These are phyloP conservation scores for Phyto melanocephala DNA, from an alignment of 2,888 invertebrate genomes.

Conservation along the genomic window DNA sequence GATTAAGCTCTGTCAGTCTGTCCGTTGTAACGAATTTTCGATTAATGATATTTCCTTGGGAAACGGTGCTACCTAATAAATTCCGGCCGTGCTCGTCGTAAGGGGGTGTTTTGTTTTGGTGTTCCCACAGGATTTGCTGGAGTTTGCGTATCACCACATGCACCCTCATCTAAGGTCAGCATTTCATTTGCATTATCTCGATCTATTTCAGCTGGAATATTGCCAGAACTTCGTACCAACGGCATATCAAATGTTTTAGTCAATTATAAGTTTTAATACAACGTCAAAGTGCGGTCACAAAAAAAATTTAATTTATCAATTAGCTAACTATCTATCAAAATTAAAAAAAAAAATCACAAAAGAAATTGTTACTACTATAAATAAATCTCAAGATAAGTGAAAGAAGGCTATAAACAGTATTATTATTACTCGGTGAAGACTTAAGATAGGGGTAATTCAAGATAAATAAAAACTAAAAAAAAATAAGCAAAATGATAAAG, in stretches of 20 bases:
- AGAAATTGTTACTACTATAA: no score
- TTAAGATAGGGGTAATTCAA: neutral
- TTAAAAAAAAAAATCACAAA: no score
- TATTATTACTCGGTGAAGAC: constrained; percentile 2
- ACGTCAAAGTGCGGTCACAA: neutral
- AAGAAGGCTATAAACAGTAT: neutral
- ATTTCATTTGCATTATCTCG: neutral
- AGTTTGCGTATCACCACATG: neutral
- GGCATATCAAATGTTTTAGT: neutral
- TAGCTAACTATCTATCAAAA: no score
- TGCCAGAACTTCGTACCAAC: neutral
- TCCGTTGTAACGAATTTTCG: no score
- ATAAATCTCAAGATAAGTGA: no score
- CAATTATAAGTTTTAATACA: neutral
- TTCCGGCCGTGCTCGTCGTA: no score
- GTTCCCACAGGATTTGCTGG: neutral
- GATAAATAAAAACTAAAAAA: neutral
- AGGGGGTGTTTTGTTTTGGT: no score
- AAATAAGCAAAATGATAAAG: neutral
- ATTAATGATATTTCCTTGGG: no score
- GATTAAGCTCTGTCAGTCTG: no score
- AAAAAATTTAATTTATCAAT: no score
- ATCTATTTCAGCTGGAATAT: neutral
- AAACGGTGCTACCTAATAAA: no score
- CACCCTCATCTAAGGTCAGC: neutral